Evolutionary conservation across 2,113 vertebrate genomes (phyloP).

Genomic region (Atlantisia rogersi): DNA sequence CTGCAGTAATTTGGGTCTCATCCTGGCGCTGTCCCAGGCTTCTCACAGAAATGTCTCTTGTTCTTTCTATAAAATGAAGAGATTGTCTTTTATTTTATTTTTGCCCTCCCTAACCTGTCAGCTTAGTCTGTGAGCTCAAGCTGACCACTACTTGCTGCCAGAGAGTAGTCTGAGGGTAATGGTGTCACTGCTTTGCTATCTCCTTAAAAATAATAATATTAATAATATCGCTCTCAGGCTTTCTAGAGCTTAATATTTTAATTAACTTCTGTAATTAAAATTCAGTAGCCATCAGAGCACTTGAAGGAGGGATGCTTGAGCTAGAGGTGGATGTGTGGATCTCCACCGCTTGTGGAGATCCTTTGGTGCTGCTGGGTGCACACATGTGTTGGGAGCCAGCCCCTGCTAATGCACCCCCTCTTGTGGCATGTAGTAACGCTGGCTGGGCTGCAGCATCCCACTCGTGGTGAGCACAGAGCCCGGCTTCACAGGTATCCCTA

Average conservation of each 20-base stretch:
- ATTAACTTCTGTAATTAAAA: background rate
- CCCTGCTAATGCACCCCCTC: background rate
- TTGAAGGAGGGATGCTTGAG: background rate
- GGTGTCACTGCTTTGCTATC: background rate
- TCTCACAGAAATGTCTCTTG: background rate
- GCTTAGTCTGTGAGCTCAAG: background rate
- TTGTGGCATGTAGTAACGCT: background rate
- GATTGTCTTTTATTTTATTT: no score
- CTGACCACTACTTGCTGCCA: accelerated
- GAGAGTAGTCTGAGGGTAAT: background rate
- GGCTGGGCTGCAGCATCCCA: accelerated
- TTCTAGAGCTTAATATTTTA: background rate
- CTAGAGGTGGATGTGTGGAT: no score
- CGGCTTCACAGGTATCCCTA: background rate
- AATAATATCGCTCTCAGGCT: background rate
- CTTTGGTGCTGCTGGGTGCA: background rate
- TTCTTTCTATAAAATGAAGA: background rate
- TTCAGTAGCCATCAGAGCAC: background rate
- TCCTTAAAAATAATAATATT: background rate
- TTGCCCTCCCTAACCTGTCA: background rate
- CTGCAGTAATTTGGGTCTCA: background rate
- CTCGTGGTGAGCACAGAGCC: no score
- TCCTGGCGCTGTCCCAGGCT: background rate
- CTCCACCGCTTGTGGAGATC: background rate
- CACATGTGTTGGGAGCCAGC: accelerated